These are phyloP conservation scores for Seriola quinqueradiata DNA, from an alignment of 2,113 vertebrate genomes.

Conservation along the genomic window DNA sequence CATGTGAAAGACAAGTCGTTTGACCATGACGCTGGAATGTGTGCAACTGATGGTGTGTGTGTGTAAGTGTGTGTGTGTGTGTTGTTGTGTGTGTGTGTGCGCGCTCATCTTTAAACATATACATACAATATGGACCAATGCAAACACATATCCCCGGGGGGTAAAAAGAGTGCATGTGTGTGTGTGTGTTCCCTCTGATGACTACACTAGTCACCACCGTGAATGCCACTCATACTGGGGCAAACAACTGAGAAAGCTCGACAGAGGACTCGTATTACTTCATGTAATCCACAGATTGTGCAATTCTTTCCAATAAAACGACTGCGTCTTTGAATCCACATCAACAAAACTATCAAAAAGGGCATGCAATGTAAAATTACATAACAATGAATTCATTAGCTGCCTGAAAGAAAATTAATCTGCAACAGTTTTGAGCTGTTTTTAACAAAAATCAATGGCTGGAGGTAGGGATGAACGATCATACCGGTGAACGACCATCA, in stretches of 20 bases:
- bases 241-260: conserved; percentile 63
- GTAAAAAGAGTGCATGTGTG: conserved; percentile 36
- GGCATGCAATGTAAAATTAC: too few species aligned
- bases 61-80: conserved; percentile 26
- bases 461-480: too few species aligned
- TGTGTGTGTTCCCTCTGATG: conserved; percentile 50
- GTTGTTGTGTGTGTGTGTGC: conserved; percentile 29
- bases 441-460: too few species aligned
- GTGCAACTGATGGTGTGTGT: conserved; percentile 30
- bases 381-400: not conserved
- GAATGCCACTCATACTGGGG: conserved; percentile 54
- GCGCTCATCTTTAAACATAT: conserved; percentile 77
- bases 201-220: conserved; percentile 57
- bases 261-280: conserved; percentile 4
- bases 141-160: conserved; percentile 69
- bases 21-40: conserved; percentile 75
- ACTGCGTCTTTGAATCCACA: not conserved
- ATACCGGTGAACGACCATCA: too few species aligned
- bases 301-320: not conserved
- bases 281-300: not conserved
- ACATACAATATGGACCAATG: conserved; percentile 65
- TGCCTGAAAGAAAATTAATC: not conserved
- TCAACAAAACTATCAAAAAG: not conserved
- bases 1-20: conserved; percentile 82
- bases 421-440: too few species aligned